Base-by-base conservation (phyloP, 2,797 vertebrate species). In the Phaenicophaeus curvirostris region DNA sequence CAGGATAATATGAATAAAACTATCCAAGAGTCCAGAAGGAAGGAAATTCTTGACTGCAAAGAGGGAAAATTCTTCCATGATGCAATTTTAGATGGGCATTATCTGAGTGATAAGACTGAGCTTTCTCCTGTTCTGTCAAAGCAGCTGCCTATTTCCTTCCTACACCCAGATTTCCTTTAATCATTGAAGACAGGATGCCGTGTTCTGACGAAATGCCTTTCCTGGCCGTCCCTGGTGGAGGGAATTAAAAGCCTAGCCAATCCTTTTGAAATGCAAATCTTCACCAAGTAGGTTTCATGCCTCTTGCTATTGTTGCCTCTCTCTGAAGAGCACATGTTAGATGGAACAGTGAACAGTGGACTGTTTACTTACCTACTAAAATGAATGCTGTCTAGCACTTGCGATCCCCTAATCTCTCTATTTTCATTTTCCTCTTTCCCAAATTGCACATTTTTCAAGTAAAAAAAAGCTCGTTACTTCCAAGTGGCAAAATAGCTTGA, bases 201-300 rank as follows among this genome's bases (percentile, higher is more conserved):
- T 46, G 82, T 73, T 92, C 91, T 85, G 87, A 91, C 2, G 28
- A 95, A 92, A 91, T 75, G 85, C 59, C 73, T 87, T 94, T 95
- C 92, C 85, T 87, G 91, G 67, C 67, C 67, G 73, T 86, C 87
- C 51, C 80, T 69, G n/a, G 51, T 82, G 41, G 55, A 81, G 37
- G 48, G 77, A 91, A 95, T 92, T 81, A 91, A 96, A 92, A 94
- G 76, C 74, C 50, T 72, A 53, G 85, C 79, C 96, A 95, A 82
- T n/a, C 74, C 74, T 94, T 96, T 87, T 94, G 95, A 96, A 97
- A 89, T 94, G 93, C 54, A 95, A 94, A 96, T 97, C 65, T 78
- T 83, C 50, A 89, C n/a, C 67, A 83, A 72, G 87, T 39, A 76
- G 61, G 67, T 91, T 96, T 93, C 86, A 69, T 23, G 88, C 61